Evolutionary conservation across 2,888 invertebrate species (phyloP).

Genomic region (Troides aeacus): DNA sequence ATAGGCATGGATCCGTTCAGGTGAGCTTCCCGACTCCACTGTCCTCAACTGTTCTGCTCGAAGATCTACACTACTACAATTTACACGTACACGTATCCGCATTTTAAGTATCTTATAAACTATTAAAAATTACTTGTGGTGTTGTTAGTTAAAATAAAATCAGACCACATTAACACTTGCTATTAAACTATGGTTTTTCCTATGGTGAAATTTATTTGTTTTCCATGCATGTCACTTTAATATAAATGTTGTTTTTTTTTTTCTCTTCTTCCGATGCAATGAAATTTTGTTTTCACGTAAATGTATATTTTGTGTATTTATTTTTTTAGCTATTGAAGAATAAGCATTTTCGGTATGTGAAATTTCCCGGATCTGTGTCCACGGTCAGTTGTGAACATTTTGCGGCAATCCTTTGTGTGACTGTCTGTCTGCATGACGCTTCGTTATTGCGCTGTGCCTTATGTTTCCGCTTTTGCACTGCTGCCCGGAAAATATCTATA

Average conservation of each 20-base stretch:
- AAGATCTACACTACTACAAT: no score
- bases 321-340: constrained; percentile 79
- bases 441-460: constrained; percentile 33
- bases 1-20: constrained; percentile 98
- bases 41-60: not conserved
- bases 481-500: constrained; percentile 32
- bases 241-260: constrained; percentile 32
- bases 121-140: no score
- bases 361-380: constrained; percentile 76
- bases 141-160: no score
- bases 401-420: constrained; percentile 60
- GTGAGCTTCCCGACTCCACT: constrained; percentile 64
- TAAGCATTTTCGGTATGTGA: constrained; percentile 80
- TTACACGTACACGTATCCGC: no score
- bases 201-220: not conserved
- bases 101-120: no score
- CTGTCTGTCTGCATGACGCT: constrained; percentile 73
- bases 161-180: no score
- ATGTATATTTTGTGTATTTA: constrained; percentile 78
- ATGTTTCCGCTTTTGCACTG: constrained; percentile 32
- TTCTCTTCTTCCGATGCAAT: constrained; percentile 27
- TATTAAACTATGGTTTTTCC: not conserved
- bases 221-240: constrained; percentile 30
- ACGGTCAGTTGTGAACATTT: constrained; percentile 75
- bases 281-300: constrained; percentile 48